Percentiles rank a stretch among this genome's conserved stretches.
phyloP scores from a whole-genome alignment of 2,113 vertebrate genomes.

The Lathamus discolor region DNA sequence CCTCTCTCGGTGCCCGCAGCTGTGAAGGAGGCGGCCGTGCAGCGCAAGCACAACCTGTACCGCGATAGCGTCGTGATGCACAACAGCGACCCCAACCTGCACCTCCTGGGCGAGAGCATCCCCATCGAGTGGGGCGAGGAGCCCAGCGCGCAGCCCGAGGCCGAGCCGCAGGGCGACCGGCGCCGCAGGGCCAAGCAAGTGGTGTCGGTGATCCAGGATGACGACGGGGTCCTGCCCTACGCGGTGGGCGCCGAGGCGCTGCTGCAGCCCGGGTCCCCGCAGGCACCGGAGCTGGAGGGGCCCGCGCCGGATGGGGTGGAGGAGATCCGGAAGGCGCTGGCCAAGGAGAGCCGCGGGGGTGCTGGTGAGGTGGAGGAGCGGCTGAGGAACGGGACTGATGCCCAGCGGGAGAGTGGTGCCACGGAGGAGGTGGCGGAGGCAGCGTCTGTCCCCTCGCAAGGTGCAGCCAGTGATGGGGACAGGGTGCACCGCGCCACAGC shows the following conservation, averaged over 20 bases:
- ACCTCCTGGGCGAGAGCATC: slow-evolving; percentile 80
- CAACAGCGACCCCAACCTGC: slow-evolving; percentile 93
- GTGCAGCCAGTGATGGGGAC: not conserved
- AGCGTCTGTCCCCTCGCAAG: slow-evolving; percentile 39
- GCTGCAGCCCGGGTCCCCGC: slow-evolving; percentile 75
- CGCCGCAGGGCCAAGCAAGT: slow-evolving; percentile 85
- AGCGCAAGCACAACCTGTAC: slow-evolving; percentile 94
- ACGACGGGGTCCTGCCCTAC: slow-evolving; percentile 71
- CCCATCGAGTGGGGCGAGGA: slow-evolving; percentile 87
- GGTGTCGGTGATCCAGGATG: slow-evolving; percentile 90
- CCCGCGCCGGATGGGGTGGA: slow-evolving; percentile 57
- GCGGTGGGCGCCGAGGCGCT: slow-evolving; percentile 77
- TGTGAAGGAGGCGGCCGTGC: slow-evolving; percentile 93
- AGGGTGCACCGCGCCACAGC: not conserved
- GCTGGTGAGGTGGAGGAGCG: not conserved
- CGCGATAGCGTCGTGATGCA: slow-evolving; percentile 92
- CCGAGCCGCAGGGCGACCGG: slow-evolving; percentile 6
- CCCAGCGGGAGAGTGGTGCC: not conserved
- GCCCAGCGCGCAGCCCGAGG: slow-evolving; percentile 47
- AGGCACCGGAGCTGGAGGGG: not conserved
- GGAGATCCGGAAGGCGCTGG: slow-evolving; percentile 78
- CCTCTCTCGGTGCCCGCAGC: slow-evolving; percentile 65
- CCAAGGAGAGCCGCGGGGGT: slow-evolving; percentile 54
- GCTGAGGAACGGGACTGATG: slow-evolving; percentile 58
- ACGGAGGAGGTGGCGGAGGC: not conserved